Conservation (phyloP, 2,113 vertebrate species). For the Scolopax mira region DNA sequence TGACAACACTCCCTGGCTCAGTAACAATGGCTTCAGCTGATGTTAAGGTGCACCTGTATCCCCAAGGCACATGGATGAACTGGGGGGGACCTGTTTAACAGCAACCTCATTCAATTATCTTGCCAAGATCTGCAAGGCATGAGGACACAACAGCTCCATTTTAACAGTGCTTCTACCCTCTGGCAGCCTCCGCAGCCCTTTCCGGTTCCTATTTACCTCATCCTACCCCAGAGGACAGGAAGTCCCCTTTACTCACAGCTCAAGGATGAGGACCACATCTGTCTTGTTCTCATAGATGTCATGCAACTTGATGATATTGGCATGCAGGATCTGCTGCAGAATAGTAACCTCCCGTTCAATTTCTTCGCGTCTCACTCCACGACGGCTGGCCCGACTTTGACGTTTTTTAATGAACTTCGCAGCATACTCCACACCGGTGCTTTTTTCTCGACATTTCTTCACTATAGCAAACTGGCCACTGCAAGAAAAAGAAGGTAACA, state of each 20-base stretch:
- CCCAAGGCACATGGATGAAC: background rate
- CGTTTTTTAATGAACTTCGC: slow-evolving; percentile 98
- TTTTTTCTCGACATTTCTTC: slow-evolving; percentile 87
- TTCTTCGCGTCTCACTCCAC: slow-evolving; percentile 88
- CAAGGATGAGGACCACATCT: slow-evolving; percentile 94
- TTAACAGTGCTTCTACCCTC: background rate
- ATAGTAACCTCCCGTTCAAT: slow-evolving; percentile 93
- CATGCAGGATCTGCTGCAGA: slow-evolving; percentile 87
- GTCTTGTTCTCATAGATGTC: slow-evolving; percentile 95
- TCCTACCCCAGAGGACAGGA: background rate
- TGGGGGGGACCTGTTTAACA: background rate
- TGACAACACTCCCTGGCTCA: background rate
- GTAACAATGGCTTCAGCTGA: background rate
- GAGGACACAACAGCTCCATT: background rate
- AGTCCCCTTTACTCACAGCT: slow-evolving; percentile 86
- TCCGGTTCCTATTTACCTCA: background rate
- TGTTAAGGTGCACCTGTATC: background rate
- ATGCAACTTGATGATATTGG: slow-evolving; percentile 88
- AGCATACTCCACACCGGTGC: slow-evolving; percentile 81
- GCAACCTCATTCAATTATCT: background rate
- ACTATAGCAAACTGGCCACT: slow-evolving; percentile 98
- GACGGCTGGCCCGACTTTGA: slow-evolving; percentile 84
- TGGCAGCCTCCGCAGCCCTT: background rate
- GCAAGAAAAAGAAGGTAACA: slow-evolving; percentile 2
- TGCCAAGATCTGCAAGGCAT: background rate